Conservation (phyloP, 2,113 vertebrate genomes). For the Pedionomus torquatus region DNA sequence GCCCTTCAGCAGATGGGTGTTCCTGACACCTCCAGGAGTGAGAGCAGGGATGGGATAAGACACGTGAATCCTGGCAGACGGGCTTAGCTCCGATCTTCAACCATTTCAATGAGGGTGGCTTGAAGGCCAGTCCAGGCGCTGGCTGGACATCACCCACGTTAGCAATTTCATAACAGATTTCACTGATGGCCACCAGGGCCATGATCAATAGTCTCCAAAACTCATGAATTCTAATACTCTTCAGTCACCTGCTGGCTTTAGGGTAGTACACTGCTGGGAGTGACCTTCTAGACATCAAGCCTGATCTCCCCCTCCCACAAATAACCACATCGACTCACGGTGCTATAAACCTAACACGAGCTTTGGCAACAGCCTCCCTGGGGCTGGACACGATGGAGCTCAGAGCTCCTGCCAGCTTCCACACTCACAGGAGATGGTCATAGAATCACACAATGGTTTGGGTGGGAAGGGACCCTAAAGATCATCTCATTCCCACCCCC, state of each 20-base stretch:
- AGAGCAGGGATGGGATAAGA: background rate
- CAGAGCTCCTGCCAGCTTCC: background rate
- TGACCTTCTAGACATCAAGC: background rate
- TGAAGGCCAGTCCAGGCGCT: background rate
- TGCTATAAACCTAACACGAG: background rate
- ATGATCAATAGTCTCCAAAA: background rate
- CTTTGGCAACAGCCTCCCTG: background rate
- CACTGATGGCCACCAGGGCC: background rate
- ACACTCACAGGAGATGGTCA: background rate
- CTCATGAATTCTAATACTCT: background rate
- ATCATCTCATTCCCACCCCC: background rate
- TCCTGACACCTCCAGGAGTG: background rate
- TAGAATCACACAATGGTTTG: background rate
- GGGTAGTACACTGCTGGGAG: background rate
- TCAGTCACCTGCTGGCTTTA: background rate
- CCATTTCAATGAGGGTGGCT: fast-evolving
- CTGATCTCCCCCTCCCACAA: background rate
- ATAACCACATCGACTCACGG: background rate
- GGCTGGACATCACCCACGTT: background rate
- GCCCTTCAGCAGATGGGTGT: background rate
- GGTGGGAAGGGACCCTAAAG: background rate
- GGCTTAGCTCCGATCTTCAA: background rate
- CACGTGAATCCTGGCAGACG: fast-evolving
- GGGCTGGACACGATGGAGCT: fast-evolving
- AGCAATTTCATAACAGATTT: background rate